These are phyloP conservation scores for Antechinus flavipes DNA, from an alignment of 2,113 vertebrate species.

Conservation along the genomic window DNA sequence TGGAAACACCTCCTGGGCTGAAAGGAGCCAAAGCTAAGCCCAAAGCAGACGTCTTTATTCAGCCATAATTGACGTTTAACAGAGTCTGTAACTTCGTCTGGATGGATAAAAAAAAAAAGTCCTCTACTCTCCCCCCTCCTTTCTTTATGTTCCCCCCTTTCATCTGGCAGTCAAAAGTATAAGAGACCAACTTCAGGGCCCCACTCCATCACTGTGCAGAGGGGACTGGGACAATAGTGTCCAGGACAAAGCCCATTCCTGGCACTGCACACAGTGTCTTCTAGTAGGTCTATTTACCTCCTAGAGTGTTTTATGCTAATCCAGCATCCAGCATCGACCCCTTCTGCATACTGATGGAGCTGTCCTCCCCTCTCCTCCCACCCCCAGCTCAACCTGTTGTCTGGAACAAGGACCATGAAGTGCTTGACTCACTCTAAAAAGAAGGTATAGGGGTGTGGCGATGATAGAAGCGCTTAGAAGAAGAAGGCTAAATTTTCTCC, in stretches of 20 bases:
- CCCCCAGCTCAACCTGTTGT: conserved; percentile 66
- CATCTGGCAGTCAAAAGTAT: conserved; percentile 85
- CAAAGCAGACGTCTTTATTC: conserved; percentile 87
- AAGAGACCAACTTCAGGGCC: conserved; percentile 79
- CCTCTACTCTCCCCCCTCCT: conserved; percentile 47
- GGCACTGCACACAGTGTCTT: conserved; percentile 79
- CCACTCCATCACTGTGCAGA: conserved; percentile 81
- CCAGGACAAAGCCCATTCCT: conserved; percentile 83
- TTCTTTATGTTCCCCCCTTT: conserved; percentile 84
- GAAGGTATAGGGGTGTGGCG: conserved; percentile 1
- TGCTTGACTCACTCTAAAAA: conserved; percentile 39
- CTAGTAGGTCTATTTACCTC: conserved; percentile 84
- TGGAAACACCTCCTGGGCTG: conserved; percentile 81
- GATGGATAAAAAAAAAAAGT: conserved; percentile 79
- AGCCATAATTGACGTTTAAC: conserved; percentile 87
- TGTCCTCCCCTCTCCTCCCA: conserved; percentile 61
- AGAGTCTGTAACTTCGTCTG: conserved; percentile 87
- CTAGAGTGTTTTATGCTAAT: conserved; percentile 85
- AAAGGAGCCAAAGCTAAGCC: conserved; percentile 84
- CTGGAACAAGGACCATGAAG: conserved; percentile 50
- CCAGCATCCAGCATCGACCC: conserved; percentile 74
- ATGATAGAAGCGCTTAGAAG: not conserved
- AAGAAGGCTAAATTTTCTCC: not conserved
- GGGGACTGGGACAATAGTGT: conserved; percentile 82
- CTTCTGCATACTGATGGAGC: conserved; percentile 80